Evolutionary conservation across 2,113 vertebrate species (phyloP).

Genomic region (Callochromis pleurospilus): DNA sequence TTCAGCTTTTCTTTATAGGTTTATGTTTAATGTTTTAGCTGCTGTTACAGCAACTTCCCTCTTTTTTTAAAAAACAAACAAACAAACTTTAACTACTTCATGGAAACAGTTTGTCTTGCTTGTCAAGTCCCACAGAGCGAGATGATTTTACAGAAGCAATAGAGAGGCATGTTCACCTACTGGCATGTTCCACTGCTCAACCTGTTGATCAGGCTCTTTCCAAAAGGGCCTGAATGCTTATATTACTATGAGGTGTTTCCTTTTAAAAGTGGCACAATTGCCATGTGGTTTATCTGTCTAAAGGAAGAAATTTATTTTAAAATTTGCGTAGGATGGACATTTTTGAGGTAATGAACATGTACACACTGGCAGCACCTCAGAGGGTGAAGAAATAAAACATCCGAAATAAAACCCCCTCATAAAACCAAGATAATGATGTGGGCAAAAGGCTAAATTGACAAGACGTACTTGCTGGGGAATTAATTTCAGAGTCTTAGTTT

Average conservation of each 20-base stretch:
- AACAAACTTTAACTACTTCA: neutral
- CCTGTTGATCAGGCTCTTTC: constrained; percentile 53
- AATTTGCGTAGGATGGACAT: neutral
- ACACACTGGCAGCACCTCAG: neutral
- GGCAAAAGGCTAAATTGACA: constrained; percentile 6
- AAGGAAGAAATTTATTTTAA: neutral
- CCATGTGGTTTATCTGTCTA: neutral
- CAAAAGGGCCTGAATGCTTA: neutral
- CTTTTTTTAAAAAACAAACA: accelerated
- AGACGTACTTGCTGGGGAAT: neutral
- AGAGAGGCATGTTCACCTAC: neutral
- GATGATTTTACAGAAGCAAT: constrained; percentile 41
- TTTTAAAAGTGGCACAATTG: neutral
- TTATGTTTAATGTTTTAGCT: neutral
- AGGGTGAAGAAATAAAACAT: neutral
- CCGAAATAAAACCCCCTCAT: neutral
- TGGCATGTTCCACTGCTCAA: constrained; percentile 47
- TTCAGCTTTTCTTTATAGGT: neutral
- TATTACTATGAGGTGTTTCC: constrained; percentile 6
- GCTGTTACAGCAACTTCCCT: neutral
- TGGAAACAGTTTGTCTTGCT: neutral
- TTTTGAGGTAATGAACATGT: neutral
- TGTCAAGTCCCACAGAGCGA: constrained; percentile 16
- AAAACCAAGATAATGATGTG: constrained; percentile 3
- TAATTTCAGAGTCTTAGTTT: constrained; percentile 19